A percentile compares a stretch with the other conserved stretches of the same genome.
Evolutionary conservation across 2,113 vertebrate species (phyloP).

Genomic region (Elachura formosa): DNA sequence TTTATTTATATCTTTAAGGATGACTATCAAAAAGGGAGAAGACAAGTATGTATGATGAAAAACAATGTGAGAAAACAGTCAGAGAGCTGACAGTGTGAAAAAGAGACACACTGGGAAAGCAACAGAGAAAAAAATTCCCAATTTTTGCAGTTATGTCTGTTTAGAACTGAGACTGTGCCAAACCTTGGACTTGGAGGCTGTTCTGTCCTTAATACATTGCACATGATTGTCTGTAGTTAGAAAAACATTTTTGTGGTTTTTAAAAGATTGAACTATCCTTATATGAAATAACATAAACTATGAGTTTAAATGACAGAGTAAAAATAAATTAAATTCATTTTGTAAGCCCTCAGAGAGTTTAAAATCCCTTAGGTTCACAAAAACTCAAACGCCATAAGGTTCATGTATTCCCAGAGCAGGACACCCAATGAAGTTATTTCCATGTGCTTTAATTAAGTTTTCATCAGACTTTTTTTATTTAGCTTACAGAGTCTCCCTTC

Average conservation of each 20-base stretch:
- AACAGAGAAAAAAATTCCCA: background rate
- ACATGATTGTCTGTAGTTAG: conserved; percentile 56
- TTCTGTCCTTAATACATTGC: conserved; percentile 51
- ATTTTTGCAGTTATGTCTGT: conserved; percentile 6
- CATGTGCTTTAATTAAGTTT: conserved; percentile 21
- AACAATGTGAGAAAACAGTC: background rate
- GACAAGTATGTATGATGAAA: background rate
- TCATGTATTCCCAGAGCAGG: background rate
- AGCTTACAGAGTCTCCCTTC: background rate
- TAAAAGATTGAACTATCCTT: conserved; percentile 39
- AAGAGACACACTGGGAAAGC: background rate
- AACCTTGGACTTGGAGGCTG: conserved; percentile 37
- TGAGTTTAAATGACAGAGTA: conserved; percentile 34
- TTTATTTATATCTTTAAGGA: background rate
- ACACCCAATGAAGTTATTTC: background rate
- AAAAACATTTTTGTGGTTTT: conserved; percentile 41
- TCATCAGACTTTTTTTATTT: background rate
- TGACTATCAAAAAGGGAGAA: background rate
- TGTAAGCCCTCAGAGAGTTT: background rate
- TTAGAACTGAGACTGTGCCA: conserved; percentile 45
- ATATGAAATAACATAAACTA: conserved; percentile 41
- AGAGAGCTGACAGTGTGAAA: background rate
- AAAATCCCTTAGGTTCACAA: conserved; percentile 33
- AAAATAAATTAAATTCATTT: conserved; percentile 44
- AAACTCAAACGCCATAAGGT: background rate